Base-by-base conservation (phyloP, 2,888 invertebrate genomes). In the Sipha maydis region DNA sequence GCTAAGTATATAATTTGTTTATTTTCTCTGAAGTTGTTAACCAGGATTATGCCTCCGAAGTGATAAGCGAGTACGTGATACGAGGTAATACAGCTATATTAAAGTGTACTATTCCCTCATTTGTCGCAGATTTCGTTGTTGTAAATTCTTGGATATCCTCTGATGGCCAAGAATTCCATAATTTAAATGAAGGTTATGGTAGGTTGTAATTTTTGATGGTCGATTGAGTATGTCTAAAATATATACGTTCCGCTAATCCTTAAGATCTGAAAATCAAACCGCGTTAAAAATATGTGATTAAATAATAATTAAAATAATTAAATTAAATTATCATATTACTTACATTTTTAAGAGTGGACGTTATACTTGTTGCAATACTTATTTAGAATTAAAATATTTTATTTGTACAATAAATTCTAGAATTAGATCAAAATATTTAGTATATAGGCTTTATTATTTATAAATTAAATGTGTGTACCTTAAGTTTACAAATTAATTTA, bases 71-170 rank as follows among this genome's bases (percentile, higher is more conserved):
- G 91, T 95, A 95, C 92, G 95, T 95, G 83, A 95, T 95, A 90
- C 93, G 94, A 89, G 95, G 95, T 90, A 95, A 95, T 92, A 94
- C 95, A 79, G 95, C 95, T 1, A 93, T 95, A 88, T 92, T 95
- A 89, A 95, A 95, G 91, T 95, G 95, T 92, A 95, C 94, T 90
- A 95, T 95, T 90, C 95, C 95, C 25, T 95, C 95, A 90, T 95
- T 95, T 92, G 95, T 95, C 83, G 94, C 95, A 89, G 95, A 95
- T 92, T 95, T 95, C 92, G 95, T 95, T 79, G 93, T 93, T 78
- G 95, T 95, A 85, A 94, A 95, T 91, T 94, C 94, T 80, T 95
- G 95, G 95, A 94, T 95, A 91, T 96, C 95, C 91, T 95, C 95
- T 90, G 93, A 94, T 91, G 94, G 90, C 31, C 89, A 83, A 90